Evolutionary conservation across 1,140 invertebrate species (phyloP).

Genomic region (Neuroterus valhalla): DNA sequence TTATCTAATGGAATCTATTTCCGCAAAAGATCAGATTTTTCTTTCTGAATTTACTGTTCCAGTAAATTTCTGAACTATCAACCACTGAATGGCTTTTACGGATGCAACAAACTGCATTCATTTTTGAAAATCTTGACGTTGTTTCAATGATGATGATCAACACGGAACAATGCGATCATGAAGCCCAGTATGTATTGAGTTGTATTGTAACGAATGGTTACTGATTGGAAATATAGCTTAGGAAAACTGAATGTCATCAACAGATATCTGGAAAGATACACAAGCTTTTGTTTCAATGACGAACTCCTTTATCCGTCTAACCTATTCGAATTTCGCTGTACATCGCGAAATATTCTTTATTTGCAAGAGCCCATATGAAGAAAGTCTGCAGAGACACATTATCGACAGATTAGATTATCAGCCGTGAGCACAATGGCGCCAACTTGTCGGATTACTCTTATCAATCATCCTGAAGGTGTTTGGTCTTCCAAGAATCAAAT

Average conservation of each 20-base stretch:
- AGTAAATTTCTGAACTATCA: constrained; percentile 9
- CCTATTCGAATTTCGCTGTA: constrained; percentile 1
- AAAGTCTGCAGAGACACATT: constrained; percentile 31
- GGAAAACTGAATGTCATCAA: no score
- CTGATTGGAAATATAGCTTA: no score
- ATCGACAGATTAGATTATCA: constrained; percentile 68
- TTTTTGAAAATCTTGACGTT: constrained; percentile 56
- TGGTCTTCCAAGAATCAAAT: background rate
- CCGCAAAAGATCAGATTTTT: no score
- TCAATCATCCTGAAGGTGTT: no score
- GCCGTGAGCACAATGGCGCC: constrained; percentile 57
- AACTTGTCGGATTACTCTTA: constrained; percentile 42
- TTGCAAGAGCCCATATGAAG: background rate
- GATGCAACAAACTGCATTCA: constrained; percentile 46
- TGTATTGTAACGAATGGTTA: no score
- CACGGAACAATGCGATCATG: background rate
- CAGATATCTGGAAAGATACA: no score
- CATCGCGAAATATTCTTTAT: constrained; percentile 24
- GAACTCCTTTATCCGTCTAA: no score
- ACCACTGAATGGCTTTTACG: constrained; percentile 23
- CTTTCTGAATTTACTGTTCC: background rate
- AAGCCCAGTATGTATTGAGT: constrained; percentile 1
- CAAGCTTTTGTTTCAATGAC: no score
- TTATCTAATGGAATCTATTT: background rate
- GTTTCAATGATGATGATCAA: constrained; percentile 60